A percentile compares a stretch with the other conserved stretches of the same genome.
Evolutionary conservation across 2,888 invertebrate species (phyloP).

Genomic region (Heteromyza rotundicornis): DNA sequence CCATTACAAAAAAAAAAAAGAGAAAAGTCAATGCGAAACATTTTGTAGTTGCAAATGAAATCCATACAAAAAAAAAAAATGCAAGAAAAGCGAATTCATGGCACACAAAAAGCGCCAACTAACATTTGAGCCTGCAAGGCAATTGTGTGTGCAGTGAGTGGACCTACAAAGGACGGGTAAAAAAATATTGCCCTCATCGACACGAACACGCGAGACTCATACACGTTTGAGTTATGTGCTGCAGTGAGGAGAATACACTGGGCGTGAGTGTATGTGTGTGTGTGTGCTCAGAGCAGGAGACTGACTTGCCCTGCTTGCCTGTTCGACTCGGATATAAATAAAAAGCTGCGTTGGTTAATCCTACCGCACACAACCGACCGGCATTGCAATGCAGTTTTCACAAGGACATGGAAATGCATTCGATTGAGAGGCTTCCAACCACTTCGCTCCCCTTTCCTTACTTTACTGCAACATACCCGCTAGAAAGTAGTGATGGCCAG

Average conservation of each 20-base stretch:
- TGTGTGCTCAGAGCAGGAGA: neutral
- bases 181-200: too few relatives aligned
- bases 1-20: too few relatives aligned
- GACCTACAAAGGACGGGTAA: neutral
- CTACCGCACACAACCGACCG: neutral
- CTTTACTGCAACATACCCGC: too few relatives aligned
- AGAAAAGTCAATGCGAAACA: too few relatives aligned
- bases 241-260: neutral
- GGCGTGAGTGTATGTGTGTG: slow-evolving; percentile 1
- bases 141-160: slow-evolving; percentile 7
- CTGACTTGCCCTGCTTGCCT: too few relatives aligned
- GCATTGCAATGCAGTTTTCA: neutral
- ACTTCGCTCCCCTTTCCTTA: too few relatives aligned
- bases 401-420: slow-evolving; percentile 3
- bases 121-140: neutral
- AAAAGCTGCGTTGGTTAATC: neutral
- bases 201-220: neutral
- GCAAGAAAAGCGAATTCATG: neutral
- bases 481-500: neutral
- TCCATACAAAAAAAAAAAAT: too few relatives aligned
- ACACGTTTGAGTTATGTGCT: slow-evolving; percentile 1
- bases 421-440: neutral
- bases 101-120: neutral
- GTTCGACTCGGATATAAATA: too few relatives aligned
- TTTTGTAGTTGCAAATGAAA: too few relatives aligned